Base-by-base conservation (phyloP, 2,797 vertebrate species). In the Sorex maritimensis region DNA sequence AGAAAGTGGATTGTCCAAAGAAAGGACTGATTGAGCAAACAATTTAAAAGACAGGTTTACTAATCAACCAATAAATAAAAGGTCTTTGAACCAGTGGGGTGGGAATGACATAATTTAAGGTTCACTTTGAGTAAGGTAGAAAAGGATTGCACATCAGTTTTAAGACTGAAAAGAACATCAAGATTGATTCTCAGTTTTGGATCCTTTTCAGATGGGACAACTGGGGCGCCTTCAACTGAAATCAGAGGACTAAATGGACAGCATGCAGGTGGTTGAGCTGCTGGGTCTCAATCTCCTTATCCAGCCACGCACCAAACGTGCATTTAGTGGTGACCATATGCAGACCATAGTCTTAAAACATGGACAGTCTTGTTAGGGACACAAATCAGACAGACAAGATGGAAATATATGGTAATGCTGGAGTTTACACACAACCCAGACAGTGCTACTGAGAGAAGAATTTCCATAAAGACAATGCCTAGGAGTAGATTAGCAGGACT, bases 1-100 rank as follows among this genome's bases (percentile, higher is more conserved):
- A 28, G 49, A 82, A 46, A 83, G 89, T 55, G 38, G 52, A 79
- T 83, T 89, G 83, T 49, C 68, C 67, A 73, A 52, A 8, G 55
- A n/a, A 86, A 89, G 52, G 71, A 71, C 28, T 88, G 61, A 84
- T 85, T 38, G 74, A 74, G 72, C 38, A 92, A 78, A 85, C 30
- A 67, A 84, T 41, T 91, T 49, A 88, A 63, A 44, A 90, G 38
- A 21, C 67, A 82, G 34, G 49, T 28, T 58, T 63, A 55, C 1
- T 10, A 92, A 84, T 46, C 10, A 38, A 68, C 19, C 23, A 71
- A 52, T 28, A 84, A 49, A 82, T 46, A 1, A 81, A 74, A 63
- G 46, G 34, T 55, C 49, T 78, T 28, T 65, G 58, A 74, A 79
- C 2, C 23, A 83, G 1, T 63, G 15, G n/a, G 87, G n/a, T 75